Evolutionary conservation across 2,888 invertebrate species (phyloP).

Genomic region (Diogma glabrata): DNA sequence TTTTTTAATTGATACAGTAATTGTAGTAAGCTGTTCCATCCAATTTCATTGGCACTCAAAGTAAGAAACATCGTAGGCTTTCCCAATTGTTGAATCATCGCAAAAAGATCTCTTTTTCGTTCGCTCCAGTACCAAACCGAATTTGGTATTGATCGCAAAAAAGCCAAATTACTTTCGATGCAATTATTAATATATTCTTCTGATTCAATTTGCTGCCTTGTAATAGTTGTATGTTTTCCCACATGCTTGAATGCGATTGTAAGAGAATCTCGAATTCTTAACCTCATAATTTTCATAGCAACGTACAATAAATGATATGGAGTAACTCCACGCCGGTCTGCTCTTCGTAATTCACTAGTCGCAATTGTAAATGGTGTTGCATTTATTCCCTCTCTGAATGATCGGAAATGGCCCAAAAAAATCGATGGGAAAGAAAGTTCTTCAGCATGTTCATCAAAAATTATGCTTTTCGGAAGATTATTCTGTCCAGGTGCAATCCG

Average conservation of each 20-base stretch:
- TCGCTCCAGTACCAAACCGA: neutral
- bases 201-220: slow-evolving; percentile 17
- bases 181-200: slow-evolving; percentile 17
- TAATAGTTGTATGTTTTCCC: slow-evolving; percentile 17
- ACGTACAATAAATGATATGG: slow-evolving; percentile 22
- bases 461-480: slow-evolving; percentile 21
- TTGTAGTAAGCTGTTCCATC: too few species aligned
- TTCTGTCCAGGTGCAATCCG: slow-evolving; percentile 6
- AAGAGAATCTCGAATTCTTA: too few species aligned
- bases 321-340: slow-evolving; percentile 13
- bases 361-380: slow-evolving; percentile 10
- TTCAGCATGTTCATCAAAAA: slow-evolving; percentile 30
- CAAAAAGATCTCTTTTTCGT: neutral
- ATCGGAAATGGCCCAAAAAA: slow-evolving; percentile 28
- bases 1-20: too few species aligned
- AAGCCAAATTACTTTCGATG: too few species aligned
- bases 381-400: slow-evolving; percentile 19
- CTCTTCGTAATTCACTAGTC: neutral
- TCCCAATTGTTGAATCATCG: neutral
- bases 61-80: slow-evolving; percentile 31
- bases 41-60: slow-evolving; percentile 31
- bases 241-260: slow-evolving; percentile 20
- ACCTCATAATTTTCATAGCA: slow-evolving; percentile 27
- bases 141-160: too few species aligned
- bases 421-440: slow-evolving; percentile 33